These are phyloP conservation scores for Polyergus mexicanus DNA, from an alignment of 1,140 invertebrate species.

Conservation along the genomic window DNA sequence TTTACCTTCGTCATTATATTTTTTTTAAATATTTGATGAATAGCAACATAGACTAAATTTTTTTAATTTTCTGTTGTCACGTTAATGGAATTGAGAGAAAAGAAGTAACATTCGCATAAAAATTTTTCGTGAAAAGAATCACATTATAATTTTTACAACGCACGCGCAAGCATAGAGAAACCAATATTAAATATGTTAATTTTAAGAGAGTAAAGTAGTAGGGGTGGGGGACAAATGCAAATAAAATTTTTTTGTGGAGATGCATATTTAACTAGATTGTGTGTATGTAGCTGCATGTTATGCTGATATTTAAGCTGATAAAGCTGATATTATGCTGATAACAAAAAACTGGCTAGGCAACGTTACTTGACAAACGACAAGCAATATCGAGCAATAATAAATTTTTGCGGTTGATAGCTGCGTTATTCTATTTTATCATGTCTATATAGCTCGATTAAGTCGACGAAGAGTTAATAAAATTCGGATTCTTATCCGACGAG, in stretches of 20 bases:
- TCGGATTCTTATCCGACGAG: neutral
- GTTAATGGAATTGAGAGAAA: neutral
- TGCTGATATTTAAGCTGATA: neutral
- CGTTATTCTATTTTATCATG: neutral
- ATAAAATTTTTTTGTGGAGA: constrained; percentile 4
- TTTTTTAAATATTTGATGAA: neutral
- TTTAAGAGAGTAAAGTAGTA: constrained; percentile 5
- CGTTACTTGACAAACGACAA: neutral
- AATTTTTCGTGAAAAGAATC: neutral
- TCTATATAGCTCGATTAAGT: constrained; percentile 27
- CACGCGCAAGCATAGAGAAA: neutral
- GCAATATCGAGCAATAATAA: neutral
- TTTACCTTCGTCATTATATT: neutral
- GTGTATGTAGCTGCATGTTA: neutral
- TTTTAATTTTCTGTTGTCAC: neutral
- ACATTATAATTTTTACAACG: constrained; percentile 16
- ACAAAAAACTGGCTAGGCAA: neutral
- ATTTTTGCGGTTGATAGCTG: neutral
- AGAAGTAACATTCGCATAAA: neutral
- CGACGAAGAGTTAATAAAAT: constrained; percentile 47
- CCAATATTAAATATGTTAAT: constrained; percentile 31
- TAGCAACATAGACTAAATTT: neutral
- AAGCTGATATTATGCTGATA: too few species aligned
- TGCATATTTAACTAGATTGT: constrained; percentile 8
- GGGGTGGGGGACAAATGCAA: neutral